Percentiles rank a stretch among this genome's conserved stretches.
Evolutionary conservation across 37 sponge, comb jelly and placozoan genomes (phyloP).

Genomic region (Beroe forskalii): DNA sequence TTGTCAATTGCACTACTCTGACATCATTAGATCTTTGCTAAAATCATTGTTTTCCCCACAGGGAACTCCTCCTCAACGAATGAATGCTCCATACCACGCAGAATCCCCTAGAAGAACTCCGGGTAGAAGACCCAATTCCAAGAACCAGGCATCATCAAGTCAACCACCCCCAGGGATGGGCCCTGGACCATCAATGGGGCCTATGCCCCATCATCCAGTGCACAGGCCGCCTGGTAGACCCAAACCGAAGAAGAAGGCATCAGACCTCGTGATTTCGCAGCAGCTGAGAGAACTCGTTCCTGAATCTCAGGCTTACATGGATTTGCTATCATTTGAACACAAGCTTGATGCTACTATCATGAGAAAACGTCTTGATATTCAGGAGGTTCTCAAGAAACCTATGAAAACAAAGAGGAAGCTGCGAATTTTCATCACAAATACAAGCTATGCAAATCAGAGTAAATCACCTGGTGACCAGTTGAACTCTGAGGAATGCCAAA

Average conservation of each 20-base stretch:
- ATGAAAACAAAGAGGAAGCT: slow-evolving; percentile 64
- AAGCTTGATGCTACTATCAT: slow-evolving; percentile 88
- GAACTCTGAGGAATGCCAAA: slow-evolving; percentile 67
- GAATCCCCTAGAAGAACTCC: slow-evolving; percentile 34
- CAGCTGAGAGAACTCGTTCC: slow-evolving; percentile 95
- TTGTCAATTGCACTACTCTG: too few species aligned
- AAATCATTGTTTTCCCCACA: too few species aligned
- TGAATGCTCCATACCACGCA: slow-evolving; percentile 6
- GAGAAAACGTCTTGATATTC: slow-evolving; percentile 89
- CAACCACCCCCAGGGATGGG: background rate
- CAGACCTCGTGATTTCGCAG: slow-evolving; percentile 48
- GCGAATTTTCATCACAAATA: slow-evolving; percentile 54
- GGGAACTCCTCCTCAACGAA: slow-evolving; percentile 60
- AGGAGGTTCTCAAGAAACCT: slow-evolving; percentile 84
- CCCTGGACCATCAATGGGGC: background rate
- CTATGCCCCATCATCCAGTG: slow-evolving; percentile 31
- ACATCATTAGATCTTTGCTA: too few species aligned
- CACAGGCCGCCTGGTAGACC: slow-evolving; percentile 8
- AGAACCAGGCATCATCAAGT: background rate
- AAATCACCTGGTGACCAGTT: background rate
- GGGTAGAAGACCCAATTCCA: background rate
- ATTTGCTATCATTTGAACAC: slow-evolving; percentile 90
- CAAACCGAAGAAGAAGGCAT: slow-evolving; percentile 48
- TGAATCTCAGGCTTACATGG: slow-evolving; percentile 95
- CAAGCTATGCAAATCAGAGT: slow-evolving; percentile 51